A percentile compares a stretch with the other conserved stretches of the same genome.
Evolutionary conservation across 2,113 vertebrate genomes (phyloP).

Genomic region (Mirza zaza): DNA sequence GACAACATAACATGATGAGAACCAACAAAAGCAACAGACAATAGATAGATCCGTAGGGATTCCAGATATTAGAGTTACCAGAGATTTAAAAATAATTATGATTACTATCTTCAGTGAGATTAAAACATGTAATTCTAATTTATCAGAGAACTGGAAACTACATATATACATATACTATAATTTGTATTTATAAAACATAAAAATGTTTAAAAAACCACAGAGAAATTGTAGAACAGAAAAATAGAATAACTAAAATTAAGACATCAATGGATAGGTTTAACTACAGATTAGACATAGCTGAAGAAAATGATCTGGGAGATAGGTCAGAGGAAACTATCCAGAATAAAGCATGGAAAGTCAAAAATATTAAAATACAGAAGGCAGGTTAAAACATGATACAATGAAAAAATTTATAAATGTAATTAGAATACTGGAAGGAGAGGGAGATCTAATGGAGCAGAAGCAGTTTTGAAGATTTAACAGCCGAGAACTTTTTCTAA

Average conservation of each 20-base stretch:
- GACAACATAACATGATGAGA: background rate
- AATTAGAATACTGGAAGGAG: background rate
- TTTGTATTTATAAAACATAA: background rate
- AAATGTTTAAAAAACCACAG: background rate
- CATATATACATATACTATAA: background rate
- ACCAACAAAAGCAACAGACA: background rate
- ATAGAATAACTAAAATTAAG: background rate
- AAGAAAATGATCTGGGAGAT: background rate
- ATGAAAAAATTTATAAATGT: background rate
- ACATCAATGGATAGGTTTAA: background rate
- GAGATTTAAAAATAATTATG: background rate
- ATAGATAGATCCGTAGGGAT: background rate
- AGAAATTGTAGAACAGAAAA: constrained; percentile 25
- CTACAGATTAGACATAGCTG: background rate
- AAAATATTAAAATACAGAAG: background rate
- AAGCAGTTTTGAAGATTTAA: background rate
- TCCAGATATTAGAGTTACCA: background rate
- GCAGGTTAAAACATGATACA: background rate
- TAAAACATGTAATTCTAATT: constrained; percentile 14
- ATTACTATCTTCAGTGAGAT: background rate
- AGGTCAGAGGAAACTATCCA: background rate
- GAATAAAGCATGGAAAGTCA: background rate
- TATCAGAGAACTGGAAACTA: constrained; percentile 14
- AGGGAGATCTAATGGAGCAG: background rate
- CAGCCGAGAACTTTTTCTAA: background rate